Base-by-base conservation (phyloP, 2,888 invertebrate species). In the Baccha elongata region DNA sequence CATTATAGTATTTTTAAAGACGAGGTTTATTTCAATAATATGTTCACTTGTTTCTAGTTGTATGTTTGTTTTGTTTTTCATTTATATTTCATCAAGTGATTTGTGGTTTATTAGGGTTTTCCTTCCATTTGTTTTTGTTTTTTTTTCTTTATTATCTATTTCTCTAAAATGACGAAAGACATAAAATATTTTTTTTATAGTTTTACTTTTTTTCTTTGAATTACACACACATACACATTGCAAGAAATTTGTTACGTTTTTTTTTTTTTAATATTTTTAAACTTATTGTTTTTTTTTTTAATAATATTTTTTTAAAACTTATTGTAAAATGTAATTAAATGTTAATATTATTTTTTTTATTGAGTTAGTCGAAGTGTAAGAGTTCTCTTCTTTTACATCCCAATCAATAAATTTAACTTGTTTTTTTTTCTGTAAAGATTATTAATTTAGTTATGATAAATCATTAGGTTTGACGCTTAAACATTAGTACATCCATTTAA, bases 181-280 rank as follows among this genome's bases (percentile, higher is more conserved):
- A 81, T 81, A 81, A 76, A 83, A 50, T 67, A 50, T 81, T 71
- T 62, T 71, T 67, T 80, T 74, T 60, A 46, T 68, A 35, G 65
- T 78, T 72, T 65, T 78, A 67, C 73, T 52, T 53, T 29, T 67
- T 62, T 83, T 62, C 23, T 29, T 78, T 83, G 62, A 83, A 78
- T 83, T 78, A 83, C 83, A 83, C 83, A 83, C 83, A 83, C 83
- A 83, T 83, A 83, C 83, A 83, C 83, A 81, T 81, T 81, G 81
- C 75, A 83, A 83, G 76, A 83, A 78, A 73, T 72, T 75, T 76
- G 78, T 83, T 83, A 73, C 62, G 65, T 68, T 83, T 75, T 72
- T 48, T 55, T 52, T 40, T 52, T 40, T 62, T 71, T 58, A 35
- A 52, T 58, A 52, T 53, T 48, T 68, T 78, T 67, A 29, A 78